Evolutionary conservation across 2,888 invertebrate species (phyloP).

Genomic region (Aradus depressus): DNA sequence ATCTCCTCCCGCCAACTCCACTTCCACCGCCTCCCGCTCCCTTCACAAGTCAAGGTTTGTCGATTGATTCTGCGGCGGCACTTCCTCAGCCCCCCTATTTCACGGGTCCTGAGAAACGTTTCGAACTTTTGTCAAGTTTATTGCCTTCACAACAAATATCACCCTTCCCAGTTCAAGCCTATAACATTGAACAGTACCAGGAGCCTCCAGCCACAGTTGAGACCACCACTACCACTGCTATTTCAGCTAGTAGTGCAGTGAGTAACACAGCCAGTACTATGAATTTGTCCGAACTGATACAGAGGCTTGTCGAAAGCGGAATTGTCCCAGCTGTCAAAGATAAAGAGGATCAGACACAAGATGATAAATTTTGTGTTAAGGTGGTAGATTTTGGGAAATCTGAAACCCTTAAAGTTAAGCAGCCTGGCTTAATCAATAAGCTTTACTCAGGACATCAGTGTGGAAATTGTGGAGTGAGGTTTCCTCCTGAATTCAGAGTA

Average conservation of each 20-base stretch:
- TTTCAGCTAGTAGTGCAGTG: constrained; percentile 14
- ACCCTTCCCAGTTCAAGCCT: constrained; percentile 37
- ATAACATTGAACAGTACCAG: constrained; percentile 35
- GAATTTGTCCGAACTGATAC: constrained; percentile 73
- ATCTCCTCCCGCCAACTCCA: constrained; percentile 4
- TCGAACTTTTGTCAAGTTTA: constrained; percentile 55
- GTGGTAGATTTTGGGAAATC: constrained; percentile 55
- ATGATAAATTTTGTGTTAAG: constrained; percentile 39
- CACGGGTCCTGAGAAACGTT: constrained; percentile 16
- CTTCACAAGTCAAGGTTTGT: constrained; percentile 3
- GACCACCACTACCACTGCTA: constrained; percentile 30
- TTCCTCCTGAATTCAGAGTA: constrained; percentile 78
- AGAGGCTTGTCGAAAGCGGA: constrained; percentile 76
- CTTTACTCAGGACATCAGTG: constrained; percentile 86
- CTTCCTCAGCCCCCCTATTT: too few species aligned
- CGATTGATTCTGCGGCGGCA: not conserved
- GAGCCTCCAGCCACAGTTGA: constrained; percentile 21
- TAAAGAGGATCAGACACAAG: constrained; percentile 11
- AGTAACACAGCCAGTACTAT: constrained; percentile 35
- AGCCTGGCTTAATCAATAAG: constrained; percentile 41
- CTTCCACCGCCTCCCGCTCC: constrained; percentile 14
- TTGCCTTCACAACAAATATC: constrained; percentile 51
- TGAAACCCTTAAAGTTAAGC: constrained; percentile 64
- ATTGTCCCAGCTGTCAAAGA: constrained; percentile 44
- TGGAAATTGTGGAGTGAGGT: constrained; percentile 88